Base-by-base conservation (phyloP, 2,888 invertebrate genomes). In the Venusia cambrica region DNA sequence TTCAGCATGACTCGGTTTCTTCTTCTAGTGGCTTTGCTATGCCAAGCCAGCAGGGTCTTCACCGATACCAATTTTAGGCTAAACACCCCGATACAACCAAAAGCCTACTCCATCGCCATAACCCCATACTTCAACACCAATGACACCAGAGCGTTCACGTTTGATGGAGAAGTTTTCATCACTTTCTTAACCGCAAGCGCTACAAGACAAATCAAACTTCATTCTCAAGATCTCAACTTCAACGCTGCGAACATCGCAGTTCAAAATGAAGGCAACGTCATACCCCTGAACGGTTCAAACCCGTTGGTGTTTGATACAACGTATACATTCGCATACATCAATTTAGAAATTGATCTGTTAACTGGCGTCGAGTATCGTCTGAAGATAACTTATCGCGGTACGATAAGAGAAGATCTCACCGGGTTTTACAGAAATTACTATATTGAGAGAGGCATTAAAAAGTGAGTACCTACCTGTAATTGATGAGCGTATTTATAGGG, bases 341-440 rank as follows among this genome's bases (percentile, higher is more conserved):
- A 78, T 45, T 62, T 91, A 25, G 54, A 52, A 24, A 51, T 49
- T 1, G 54, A 63, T 7, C 54, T 92, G 5, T 41, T 57, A 25
- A 54, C 54, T 1, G 81, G 75, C 1, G 51, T 60, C 2, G 59
- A 61, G 2, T 89, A 92, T 50, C 57, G 51, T 1, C 55, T 92
- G 21, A 68, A 60, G 7, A 89, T 92, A 44, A 46, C 56, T 0
- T 93, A 90, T 48, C 70, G 49, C 0, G 92, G 91, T 1, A 66
- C 73, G 0, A 83, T 92, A 13, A 88, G 89, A 49, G 67, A 77
- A 1, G 88, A 88, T 39, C 70, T 91, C 45, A 79, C 65, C 33
- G 92, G 92, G 29, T 91, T 92, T 51, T 92, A 91, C 54, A 87
- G 87, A 33, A 91, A 90, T 51, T 88, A 85, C 18, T 92, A 92